Evolutionary conservation across 2,888 invertebrate species (phyloP).

Genomic region (Ochropleura plecta): DNA sequence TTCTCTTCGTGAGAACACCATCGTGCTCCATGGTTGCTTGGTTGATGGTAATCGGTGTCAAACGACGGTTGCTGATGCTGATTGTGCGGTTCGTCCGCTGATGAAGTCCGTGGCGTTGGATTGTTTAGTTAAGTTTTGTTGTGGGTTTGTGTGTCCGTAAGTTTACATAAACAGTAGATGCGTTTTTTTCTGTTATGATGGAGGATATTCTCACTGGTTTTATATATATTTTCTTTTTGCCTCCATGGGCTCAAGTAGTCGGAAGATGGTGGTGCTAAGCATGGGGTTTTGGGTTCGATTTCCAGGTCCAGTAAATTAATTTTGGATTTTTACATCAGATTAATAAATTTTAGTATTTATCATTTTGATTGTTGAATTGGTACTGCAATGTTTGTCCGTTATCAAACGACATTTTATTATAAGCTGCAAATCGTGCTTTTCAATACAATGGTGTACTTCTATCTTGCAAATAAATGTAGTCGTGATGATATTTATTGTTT

Average conservation of each 20-base stretch:
- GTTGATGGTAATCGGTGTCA: conserved; percentile 82
- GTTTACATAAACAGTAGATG: neutral
- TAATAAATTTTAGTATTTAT: too few relatives aligned
- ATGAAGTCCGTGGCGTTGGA: conserved; percentile 63
- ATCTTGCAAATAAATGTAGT: too few relatives aligned
- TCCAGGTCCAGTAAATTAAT: rapidly evolving
- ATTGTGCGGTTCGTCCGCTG: conserved; percentile 75
- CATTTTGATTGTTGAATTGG: too few relatives aligned
- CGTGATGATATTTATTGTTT: too few relatives aligned
- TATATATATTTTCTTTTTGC: neutral
- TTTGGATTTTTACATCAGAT: neutral
- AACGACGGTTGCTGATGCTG: conserved; percentile 72
- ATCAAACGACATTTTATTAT: too few relatives aligned
- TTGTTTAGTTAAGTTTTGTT: conserved; percentile 57
- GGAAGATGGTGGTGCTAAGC: neutral
- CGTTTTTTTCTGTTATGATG: neutral
- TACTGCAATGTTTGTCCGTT: too few relatives aligned
- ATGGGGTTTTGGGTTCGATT: neutral
- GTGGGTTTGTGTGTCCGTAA: conserved; percentile 8
- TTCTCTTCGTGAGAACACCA: conserved; percentile 83
- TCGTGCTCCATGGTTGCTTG: conserved; percentile 74
- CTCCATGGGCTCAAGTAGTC: neutral
- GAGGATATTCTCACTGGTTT: neutral
- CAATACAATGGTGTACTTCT: too few relatives aligned
- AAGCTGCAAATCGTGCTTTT: too few relatives aligned